These are phyloP conservation scores for Ornithoptera alexandrae DNA, from an alignment of 2,888 invertebrate species.

Conservation along the genomic window DNA sequence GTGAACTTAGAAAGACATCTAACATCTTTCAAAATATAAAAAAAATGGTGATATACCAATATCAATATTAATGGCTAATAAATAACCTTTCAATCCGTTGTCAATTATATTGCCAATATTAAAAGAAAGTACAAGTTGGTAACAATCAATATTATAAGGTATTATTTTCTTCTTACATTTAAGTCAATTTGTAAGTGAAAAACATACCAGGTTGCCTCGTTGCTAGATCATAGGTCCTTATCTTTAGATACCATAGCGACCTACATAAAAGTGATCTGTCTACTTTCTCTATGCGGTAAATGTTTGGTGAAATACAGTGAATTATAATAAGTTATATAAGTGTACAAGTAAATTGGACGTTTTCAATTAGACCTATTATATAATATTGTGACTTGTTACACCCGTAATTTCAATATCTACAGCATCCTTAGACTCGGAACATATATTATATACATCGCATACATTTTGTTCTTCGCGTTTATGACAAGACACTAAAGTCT, in stretches of 20 bases:
- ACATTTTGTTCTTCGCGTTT: no score
- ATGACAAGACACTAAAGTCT: no score
- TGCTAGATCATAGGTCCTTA: constrained; percentile 20
- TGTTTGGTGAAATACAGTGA: constrained; percentile 6
- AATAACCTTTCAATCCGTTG: constrained; percentile 1
- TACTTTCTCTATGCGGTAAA: constrained; percentile 27
- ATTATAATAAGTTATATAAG: neutral
- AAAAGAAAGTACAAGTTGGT: constrained; percentile 5
- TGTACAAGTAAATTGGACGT: neutral
- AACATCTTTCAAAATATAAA: no score
- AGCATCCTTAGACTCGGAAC: no score
- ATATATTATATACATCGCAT: no score
- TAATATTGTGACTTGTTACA: neutral
- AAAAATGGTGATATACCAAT: no score
- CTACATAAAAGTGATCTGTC: constrained; percentile 23
- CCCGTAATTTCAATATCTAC: no score
- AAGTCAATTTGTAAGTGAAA: constrained; percentile 28
- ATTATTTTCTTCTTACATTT: constrained; percentile 29
- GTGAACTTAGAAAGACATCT: no score
- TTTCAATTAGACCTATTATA: neutral
- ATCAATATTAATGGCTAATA: neutral
- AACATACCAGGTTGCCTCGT: constrained; percentile 18
- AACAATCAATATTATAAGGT: constrained; percentile 24
- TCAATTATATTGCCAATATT: constrained; percentile 21
- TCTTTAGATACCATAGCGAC: constrained; percentile 26